Evolutionary conservation across 1,140 invertebrate species (phyloP), one percentile per base, ranked within the genome.

Genomic region (Listronotus oregonensis): DNA sequence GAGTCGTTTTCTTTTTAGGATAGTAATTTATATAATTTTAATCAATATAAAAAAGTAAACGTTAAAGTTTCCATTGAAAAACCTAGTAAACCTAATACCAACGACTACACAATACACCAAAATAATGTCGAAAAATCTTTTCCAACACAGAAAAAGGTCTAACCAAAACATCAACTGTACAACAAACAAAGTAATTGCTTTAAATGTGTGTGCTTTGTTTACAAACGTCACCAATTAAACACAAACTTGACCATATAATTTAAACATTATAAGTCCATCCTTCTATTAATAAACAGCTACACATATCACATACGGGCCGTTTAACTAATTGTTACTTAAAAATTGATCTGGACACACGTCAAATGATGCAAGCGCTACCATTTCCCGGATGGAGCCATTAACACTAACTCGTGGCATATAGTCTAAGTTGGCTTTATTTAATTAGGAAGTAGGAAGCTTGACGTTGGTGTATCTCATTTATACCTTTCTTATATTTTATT

Each of bases 271-370:
- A 37, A 37, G 34, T 37, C 34, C 34, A 37, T 37, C 21, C 50
- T 32, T 27, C 14, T 15, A 34, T 52, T 32, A 52, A 32, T 32
- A 52, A 52, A 52, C 32, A 52, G 50, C 10, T 31, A 32, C n/a
- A 52, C 32, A 52, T 52, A 34, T 47, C 44, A 47, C 44, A 52
- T 52, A 52, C 21, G 50, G 50, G 50, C 50, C 50, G 32, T 31
- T 52, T 52, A 52, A 52, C 21, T 34, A 52, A 34, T 31, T 34
- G 18, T 18, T 27, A 52, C 10, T 34, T 14, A 52, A 32, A 52
- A 52, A 52, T 52, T 52, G 50, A 52, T 52, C 50, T 52, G 32
- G 50, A 52, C 50, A 52, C 50, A 52, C 50, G 50, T 52, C 50
- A 52, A 52, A 52, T 15, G 15, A 17, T 52, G 34, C 34, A n/a